A percentile compares a stretch with the other conserved stretches of the same genome.
phyloP scores from a whole-genome alignment of 2,797 vertebrate species.

The Megaceryle alcyon region DNA sequence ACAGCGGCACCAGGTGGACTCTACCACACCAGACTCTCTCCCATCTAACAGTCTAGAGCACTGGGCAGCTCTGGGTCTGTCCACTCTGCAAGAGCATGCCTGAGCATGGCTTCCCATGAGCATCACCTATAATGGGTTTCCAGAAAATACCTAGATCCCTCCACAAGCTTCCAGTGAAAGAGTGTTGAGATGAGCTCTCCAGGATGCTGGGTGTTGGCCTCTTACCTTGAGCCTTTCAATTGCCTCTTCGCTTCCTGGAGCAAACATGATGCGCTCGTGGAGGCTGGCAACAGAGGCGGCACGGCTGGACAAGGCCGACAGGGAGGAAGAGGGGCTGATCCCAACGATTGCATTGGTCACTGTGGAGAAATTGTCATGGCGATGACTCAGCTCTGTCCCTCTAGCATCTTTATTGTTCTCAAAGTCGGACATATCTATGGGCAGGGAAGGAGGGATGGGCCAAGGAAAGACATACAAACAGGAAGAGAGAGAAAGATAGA shows the following conservation, averaged over 20 bases:
- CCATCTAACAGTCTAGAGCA: fast-evolving
- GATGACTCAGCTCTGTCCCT: conserved; percentile 84
- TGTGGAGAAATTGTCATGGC: conserved; percentile 94
- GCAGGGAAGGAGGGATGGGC: conserved; percentile 57
- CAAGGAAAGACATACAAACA: conserved; percentile 40
- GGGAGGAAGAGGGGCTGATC: conserved; percentile 95
- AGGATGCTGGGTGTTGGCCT: fast-evolving
- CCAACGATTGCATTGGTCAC: conserved; percentile 96
- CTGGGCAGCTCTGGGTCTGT: not conserved
- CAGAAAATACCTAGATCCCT: not conserved
- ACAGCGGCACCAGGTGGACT: not conserved
- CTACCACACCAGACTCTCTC: not conserved
- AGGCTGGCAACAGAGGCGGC: conserved; percentile 94
- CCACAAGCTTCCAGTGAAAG: not conserved
- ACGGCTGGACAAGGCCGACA: conserved; percentile 92
- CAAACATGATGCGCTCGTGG: conserved; percentile 95
- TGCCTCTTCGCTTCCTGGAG: conserved; percentile 94
- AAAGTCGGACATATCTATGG: conserved; percentile 87
- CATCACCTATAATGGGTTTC: not conserved
- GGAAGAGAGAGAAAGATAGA: conserved; percentile 71
- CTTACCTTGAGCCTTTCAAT: conserved; percentile 96
- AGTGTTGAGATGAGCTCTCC: not conserved
- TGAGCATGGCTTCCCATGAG: fast-evolving
- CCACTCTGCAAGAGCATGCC: fast-evolving
- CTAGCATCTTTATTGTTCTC: conserved; percentile 88